Evolutionary conservation across 2,888 invertebrate genomes (phyloP), one percentile per base, ranked within the genome.

Genomic region (Cerastis rubricosa): DNA sequence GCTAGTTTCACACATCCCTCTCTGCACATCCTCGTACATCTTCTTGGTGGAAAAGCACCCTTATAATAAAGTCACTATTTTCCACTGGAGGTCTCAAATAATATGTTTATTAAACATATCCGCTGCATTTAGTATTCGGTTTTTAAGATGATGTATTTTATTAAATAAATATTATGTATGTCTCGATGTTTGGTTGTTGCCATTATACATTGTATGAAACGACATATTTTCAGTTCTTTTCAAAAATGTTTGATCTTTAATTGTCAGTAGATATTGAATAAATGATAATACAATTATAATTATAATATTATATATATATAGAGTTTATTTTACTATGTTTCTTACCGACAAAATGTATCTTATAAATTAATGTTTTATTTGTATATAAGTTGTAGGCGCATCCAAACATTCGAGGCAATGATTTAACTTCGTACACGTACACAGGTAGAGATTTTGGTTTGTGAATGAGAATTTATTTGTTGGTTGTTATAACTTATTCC

Each of bases 401-500:
- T 45, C 76, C 69, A 71, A 73, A 61, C 49, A 65, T 61, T n/a
- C 8, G 71, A 74, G 76, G 81, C 68, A 2, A 47, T 59, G 68
- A 78, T 35, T 45, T 76, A 82, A 82, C 75, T 84, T 86, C n/a
- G 78, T n/a, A n/a, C n/a, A n/a, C n/a, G n/a, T n/a, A 76, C 77
- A 76, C 77, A 76, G 69, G 87, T 89, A 89, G 84, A 83, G 81
- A 85, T 88, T 87, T 89, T 87, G 81, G 89, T 81, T 88, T 88
- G 67, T 90, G 89, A 88, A 90, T 88, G 90, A 87, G 87, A 86
- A 88, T 84, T 88, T 80, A 80, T 87, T 87, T 88, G 81, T 90
- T 93, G 88, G 89, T 91, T 91, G 88, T 87, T 92, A 91, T 92
- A 91, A 92, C 89, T 92, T 93, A 90, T 92, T 93, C 88, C 88